Conservation (phyloP, 2,888 invertebrate species). For the Drosophila koepferae region DNA sequence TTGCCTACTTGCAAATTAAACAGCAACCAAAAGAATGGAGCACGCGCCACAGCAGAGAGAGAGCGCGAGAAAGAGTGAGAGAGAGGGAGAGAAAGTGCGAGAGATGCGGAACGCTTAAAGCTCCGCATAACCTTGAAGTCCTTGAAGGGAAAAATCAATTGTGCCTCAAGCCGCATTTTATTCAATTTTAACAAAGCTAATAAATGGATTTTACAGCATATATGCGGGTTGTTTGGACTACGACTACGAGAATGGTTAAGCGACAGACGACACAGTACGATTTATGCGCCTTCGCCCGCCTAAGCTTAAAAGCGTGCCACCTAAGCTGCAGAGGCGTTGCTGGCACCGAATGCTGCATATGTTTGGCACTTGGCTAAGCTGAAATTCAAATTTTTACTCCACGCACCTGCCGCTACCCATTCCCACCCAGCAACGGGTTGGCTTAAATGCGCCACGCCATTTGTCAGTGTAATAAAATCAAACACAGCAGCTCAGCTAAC, state of each 20-base stretch:
- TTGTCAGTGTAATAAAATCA: constrained; percentile 82
- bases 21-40: constrained; percentile 22
- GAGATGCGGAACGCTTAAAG: constrained; percentile 39
- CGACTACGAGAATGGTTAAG: not conserved
- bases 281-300: constrained; percentile 77
- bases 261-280: constrained; percentile 51
- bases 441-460: constrained; percentile 79
- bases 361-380: constrained; percentile 69
- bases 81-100: too few species aligned
- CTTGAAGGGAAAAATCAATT: constrained; percentile 68
- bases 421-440: constrained; percentile 50
- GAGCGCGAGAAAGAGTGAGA: too few species aligned
- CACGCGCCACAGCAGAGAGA: not conserved
- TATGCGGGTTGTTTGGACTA: constrained; percentile 41
- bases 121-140: constrained; percentile 56
- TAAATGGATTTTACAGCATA: constrained; percentile 70
- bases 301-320: constrained; percentile 78
- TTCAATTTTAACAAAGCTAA: constrained; percentile 78
- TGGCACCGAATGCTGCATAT: constrained; percentile 59
- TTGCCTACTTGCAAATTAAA: constrained; percentile 63
- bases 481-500: constrained; percentile 71
- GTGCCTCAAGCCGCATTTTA: constrained; percentile 63
- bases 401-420: constrained; percentile 13
- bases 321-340: constrained; percentile 58
- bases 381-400: constrained; percentile 78